These are phyloP conservation scores for Dendropsophus ebraccatus DNA, from an alignment of 2,113 vertebrate genomes.

Conservation along the genomic window DNA sequence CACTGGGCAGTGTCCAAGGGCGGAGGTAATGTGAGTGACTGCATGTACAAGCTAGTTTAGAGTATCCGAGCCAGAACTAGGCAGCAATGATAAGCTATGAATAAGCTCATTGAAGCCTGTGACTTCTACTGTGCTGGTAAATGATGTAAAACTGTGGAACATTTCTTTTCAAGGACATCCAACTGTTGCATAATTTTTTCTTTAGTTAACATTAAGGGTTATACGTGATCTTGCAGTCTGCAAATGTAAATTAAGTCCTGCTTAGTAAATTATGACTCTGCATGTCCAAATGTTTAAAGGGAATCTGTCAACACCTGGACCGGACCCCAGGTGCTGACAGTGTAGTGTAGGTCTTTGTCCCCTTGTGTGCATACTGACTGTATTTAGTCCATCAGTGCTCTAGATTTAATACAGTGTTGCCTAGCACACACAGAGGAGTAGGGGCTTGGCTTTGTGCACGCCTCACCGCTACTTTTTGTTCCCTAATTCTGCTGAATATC, in stretches of 20 bases:
- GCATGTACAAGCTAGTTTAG: not conserved
- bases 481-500: no score
- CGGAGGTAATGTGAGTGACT: constrained; percentile 21
- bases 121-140: constrained; percentile 28
- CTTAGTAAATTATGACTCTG: not conserved
- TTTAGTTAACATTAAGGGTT: not conserved
- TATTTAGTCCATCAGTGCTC: no score
- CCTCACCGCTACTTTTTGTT: no score
- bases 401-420: no score
- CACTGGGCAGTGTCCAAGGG: constrained; percentile 1
- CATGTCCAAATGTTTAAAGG: not conserved
- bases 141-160: not conserved
- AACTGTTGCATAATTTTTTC: constrained; percentile 34
- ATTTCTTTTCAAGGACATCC: constrained; percentile 32
- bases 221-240: not conserved
- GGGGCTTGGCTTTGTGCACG: no score
- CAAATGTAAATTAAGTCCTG: not conserved
- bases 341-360: no score
- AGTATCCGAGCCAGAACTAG: constrained; percentile 19
- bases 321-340: no score
- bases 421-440: no score
- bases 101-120: constrained; percentile 40
- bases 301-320: no score
- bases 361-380: no score
- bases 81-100: constrained; percentile 34